These are phyloP conservation scores for Helicoverpa armigera DNA, from an alignment of 1,140 invertebrate genomes.

Conservation along the genomic window DNA sequence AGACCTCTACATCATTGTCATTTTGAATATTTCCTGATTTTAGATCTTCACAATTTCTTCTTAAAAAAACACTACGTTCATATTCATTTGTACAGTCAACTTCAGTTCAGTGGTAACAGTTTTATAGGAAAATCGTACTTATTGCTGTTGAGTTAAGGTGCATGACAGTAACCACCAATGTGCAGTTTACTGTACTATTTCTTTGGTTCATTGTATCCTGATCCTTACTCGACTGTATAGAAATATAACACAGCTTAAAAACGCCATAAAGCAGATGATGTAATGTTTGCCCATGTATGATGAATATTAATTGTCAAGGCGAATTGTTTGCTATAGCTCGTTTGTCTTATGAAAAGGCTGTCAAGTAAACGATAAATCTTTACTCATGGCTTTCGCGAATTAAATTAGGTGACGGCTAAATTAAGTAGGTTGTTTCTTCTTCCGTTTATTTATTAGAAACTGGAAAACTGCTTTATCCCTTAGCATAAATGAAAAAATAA, in stretches of 20 bases:
- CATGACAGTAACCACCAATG: too few relatives aligned
- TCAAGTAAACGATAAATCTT: slow-evolving; percentile 29
- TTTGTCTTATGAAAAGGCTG: slow-evolving; percentile 37
- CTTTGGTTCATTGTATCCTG: background rate
- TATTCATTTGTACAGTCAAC: too few relatives aligned
- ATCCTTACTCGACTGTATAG: background rate
- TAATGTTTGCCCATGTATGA: slow-evolving; percentile 42
- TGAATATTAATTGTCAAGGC: slow-evolving; percentile 39
- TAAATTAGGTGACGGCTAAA: slow-evolving; percentile 6
- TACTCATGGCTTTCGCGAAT: slow-evolving; percentile 1
- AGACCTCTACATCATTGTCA: too few relatives aligned
- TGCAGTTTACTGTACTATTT: too few relatives aligned
- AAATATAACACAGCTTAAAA: background rate
- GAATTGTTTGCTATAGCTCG: slow-evolving; percentile 24
- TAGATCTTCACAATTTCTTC: too few relatives aligned
- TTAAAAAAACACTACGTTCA: too few relatives aligned
- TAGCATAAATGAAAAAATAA: background rate
- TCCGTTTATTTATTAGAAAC: background rate
- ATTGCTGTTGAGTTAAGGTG: too few relatives aligned
- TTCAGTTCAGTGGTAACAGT: too few relatives aligned
- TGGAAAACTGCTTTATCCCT: background rate
- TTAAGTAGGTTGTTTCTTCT: background rate
- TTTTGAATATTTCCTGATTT: too few relatives aligned
- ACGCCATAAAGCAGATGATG: slow-evolving; percentile 30
- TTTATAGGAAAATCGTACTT: too few relatives aligned